Base-by-base conservation (phyloP, 2,888 invertebrate species). In the Diaperis boleti region DNA sequence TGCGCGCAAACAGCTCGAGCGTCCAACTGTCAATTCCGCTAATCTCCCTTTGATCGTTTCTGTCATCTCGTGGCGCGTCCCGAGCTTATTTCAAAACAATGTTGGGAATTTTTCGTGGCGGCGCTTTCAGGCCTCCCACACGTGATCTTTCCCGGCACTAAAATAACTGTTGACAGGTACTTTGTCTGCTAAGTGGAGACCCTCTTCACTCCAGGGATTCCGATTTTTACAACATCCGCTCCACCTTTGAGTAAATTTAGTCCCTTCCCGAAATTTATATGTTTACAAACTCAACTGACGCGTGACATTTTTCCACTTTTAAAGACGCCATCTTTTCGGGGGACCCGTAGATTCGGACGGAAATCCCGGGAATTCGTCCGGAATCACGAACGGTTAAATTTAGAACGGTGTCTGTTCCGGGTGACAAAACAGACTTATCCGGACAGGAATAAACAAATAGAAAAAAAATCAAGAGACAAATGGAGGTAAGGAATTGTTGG, bases 201-300 rank as follows among this genome's bases (percentile, higher is more conserved):
- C 37, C 49, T 47, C 33, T 55, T 15, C 13, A 29, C 18, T 55
- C 42, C 11, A 26, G 29, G 18, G 56, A 45, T 35, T 42, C 50
- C 55, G 61, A 65, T 69, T 71, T 73, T 70, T 72, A 70, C 68
- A 68, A 69, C 70, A 73, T 72, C 71, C 73, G 72, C 65, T 69
- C n/a, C n/a, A 65, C 59, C 65, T 64, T 26, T 64, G 62, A 65
- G 68, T 72, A 72, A 71, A 72, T 73, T 72, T 73, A 72, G 72
- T 68, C 57, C 62, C 45, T 31, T 3, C 33, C 14, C 44, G 15
- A 68, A 65, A 74, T 74, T 73, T 73, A 74, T 72, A 63, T 72
- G 72, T 73, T 74, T 74, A 72, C 71, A 67, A 62, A 57, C 56
- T 29, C 39, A 62, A 45, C 47, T 41, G 60, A 45, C 45, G 29